Base-by-base conservation (phyloP, 2,888 invertebrate genomes). In the Neria commutata region DNA sequence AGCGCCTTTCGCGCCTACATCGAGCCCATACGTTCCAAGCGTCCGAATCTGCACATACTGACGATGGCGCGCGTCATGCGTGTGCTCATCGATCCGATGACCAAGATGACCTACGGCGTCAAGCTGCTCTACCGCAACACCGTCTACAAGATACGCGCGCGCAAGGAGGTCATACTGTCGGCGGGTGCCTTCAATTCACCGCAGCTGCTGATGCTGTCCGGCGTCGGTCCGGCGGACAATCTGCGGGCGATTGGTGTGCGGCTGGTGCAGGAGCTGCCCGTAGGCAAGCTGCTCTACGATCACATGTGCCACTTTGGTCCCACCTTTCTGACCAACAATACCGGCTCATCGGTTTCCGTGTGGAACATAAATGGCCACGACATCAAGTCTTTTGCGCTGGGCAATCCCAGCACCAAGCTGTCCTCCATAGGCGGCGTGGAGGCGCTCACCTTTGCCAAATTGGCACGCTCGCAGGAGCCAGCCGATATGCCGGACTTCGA, bases 101-200 rank as follows among this genome's bases (percentile, higher is more conserved):
- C 86, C 0, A 88, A 87, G 68, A 81, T 81, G 17, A 90, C 91
- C 0, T 85, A 86, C 61, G 92, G 91, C 0, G 88, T 92, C 0
- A 84, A 89, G 67, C 89, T 88, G 62, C 78, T 85, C 1, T 85
- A 87, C 54, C 84, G 87, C 16, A 83, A 83, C 19, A 66, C 80
- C 11, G 74, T 74, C 26, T 80, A 81, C 61, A 82, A 80, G 10
- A 87, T 87, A 0, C 81, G 77, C 47, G 91, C 90, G 0, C 83
- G 83, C 62, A 91, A 89, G 75, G 94, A 94, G 82, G 89, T 97
- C 0, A 91, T 96, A 54, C 72, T 96, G 16, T 89, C 91, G 14
- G 93, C 92, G 1, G 96, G 96, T 0, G 87, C 94, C 1, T 89
- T 97, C 64, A 92, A 92, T 71, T 91, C 94, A 0, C 94, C 96